Conservation (phyloP, 2,113 vertebrate species). For the Steatornis caripensis region DNA sequence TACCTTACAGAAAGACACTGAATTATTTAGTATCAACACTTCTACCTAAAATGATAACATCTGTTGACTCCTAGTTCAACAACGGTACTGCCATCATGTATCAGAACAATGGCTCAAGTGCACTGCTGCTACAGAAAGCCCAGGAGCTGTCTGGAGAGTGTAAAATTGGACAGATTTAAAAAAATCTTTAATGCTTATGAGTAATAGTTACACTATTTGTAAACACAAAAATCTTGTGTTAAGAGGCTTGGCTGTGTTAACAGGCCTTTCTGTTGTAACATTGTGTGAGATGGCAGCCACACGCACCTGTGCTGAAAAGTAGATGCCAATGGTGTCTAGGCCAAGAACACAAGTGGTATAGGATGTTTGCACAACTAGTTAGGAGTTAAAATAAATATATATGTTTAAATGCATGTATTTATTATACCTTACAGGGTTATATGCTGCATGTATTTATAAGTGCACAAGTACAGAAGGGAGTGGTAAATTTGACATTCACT, state of each 20-base stretch:
- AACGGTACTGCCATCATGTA: background rate
- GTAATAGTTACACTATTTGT: background rate
- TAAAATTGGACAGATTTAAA: background rate
- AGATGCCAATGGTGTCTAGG: background rate
- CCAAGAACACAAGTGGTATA: background rate
- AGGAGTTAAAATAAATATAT: background rate
- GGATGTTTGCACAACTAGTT: background rate
- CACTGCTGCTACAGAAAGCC: background rate
- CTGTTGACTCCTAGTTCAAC: background rate
- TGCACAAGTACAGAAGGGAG: background rate
- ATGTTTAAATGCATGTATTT: background rate
- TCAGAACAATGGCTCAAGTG: background rate
- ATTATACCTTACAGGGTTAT: background rate
- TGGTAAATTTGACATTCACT: background rate
- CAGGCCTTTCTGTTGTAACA: background rate
- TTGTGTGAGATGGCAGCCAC: background rate
- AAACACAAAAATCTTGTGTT: background rate
- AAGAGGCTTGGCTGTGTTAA: background rate
- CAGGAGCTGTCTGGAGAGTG: background rate
- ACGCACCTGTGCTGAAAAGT: background rate
- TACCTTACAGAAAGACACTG: slow-evolving; percentile 3
- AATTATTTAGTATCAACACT: slow-evolving; percentile 32
- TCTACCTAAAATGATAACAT: background rate
- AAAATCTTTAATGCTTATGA: background rate
- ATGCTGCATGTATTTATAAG: background rate